Evolutionary conservation across 2,888 invertebrate species (phyloP).

Genomic region (Alloscopus bannaensis): DNA sequence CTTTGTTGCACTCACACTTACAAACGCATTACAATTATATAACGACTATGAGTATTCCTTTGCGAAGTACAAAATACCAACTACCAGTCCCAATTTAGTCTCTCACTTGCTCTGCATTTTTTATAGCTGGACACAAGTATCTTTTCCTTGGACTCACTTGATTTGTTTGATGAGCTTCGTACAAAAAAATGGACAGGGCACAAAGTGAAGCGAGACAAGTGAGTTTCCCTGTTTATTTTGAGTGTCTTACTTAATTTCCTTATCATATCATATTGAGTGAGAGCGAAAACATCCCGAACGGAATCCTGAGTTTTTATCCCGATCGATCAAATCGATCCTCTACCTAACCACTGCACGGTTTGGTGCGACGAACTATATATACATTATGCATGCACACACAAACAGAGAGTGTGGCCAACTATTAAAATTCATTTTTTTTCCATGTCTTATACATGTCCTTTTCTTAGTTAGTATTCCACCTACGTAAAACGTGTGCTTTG

Average conservation of each 20-base stretch:
- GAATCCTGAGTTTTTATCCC: slow-evolving; percentile 37
- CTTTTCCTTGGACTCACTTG: too few relatives aligned
- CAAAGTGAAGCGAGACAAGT: background rate
- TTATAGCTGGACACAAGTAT: too few relatives aligned
- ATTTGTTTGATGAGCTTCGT: too few relatives aligned
- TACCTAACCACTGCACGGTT: too few relatives aligned
- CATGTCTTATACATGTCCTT: slow-evolving; percentile 18
- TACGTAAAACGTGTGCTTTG: too few relatives aligned
- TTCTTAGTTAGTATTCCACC: slow-evolving; percentile 23
- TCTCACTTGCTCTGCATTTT: too few relatives aligned
- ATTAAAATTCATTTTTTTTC: slow-evolving; percentile 24
- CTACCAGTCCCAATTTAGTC: too few relatives aligned
- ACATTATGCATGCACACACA: slow-evolving; percentile 12
- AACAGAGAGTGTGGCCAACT: background rate
- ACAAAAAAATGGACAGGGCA: background rate
- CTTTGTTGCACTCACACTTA: too few relatives aligned
- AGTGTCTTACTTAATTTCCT: background rate
- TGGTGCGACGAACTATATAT: slow-evolving; percentile 15
- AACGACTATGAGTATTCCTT: too few relatives aligned
- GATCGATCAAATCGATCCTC: slow-evolving; percentile 63
- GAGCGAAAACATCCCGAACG: slow-evolving; percentile 25
- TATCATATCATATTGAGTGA: background rate
- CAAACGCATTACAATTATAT: too few relatives aligned
- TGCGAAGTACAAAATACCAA: too few relatives aligned
- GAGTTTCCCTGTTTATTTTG: background rate